Base-by-base conservation (phyloP, 2,888 invertebrate genomes). In the Busseola fusca region DNA sequence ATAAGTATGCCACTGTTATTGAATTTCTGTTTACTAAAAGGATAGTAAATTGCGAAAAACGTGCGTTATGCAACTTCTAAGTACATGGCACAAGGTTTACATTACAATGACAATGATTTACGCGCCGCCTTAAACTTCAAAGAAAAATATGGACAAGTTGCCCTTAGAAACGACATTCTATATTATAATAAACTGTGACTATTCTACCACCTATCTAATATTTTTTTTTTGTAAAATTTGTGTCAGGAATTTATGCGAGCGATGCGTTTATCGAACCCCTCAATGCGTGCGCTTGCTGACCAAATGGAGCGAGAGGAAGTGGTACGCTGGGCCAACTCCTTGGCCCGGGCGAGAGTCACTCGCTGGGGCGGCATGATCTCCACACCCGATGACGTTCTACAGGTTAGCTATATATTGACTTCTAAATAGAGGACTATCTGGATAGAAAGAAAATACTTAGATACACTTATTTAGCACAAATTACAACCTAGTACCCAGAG, bases 311-410 rank as follows among this genome's bases (percentile, higher is more conserved):
- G 98, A 69, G 98, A 99, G 89, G 99, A 99, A 93, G 98, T 99
- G 72, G 96, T 98, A 54, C 96, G 98, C 87, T 99, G 99, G 99
- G 98, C 98, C 60, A 97, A 97, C 84, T 97, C 98, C 0, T 93
- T 99, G 62, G 96, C 98, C 0, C 95, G 98, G 60, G 98, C 98
- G 27, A 96, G 99, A 74, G 99, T 99, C 59, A 99, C 99, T 1
- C 96, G 99, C 72, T 99, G 99, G 99, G 99, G 99, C 69, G 99
- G 99, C 70, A 99, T 99, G 99, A 99, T 99, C 88, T 99, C 99
- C 42, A 99, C 99, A 18, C 99, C 99, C 0, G 99, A 99, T 91
- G 98, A 98, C 93, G 97, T 98, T 67, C 95, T 99, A 84, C 98
- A 98, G 97, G 98, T 98, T 2, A 50, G 54, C 37, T 30, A n/a